A percentile compares a stretch with the other conserved stretches of the same genome.
Evolutionary conservation across 2,113 vertebrate genomes (phyloP).

Genomic region (Opisthocomus hoazin): DNA sequence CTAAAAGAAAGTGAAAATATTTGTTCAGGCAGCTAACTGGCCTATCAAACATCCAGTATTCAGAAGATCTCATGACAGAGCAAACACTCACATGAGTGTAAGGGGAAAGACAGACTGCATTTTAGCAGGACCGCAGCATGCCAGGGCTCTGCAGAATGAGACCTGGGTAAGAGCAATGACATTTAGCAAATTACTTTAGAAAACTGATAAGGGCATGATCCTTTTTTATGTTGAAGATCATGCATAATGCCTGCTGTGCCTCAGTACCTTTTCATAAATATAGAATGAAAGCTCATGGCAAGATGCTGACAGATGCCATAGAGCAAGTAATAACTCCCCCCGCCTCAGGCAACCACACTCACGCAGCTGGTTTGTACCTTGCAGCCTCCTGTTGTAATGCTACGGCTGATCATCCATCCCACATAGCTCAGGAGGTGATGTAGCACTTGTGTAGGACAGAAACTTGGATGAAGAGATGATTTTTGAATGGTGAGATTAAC

Average conservation of each 20-base stretch:
- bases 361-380: not conserved
- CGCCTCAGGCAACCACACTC: not conserved
- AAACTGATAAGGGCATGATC: conserved; percentile 50
- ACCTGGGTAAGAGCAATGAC: conserved; percentile 5
- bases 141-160: conserved; percentile 5
- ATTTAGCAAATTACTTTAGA: conserved; percentile 24
- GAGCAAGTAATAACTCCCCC: not conserved
- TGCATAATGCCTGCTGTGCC: conserved; percentile 6
- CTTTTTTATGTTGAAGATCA: conserved; percentile 24
- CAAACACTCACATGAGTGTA: not conserved
- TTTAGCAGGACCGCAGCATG: not conserved
- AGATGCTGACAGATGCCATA: conserved; percentile 16
- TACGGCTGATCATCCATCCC: not conserved
- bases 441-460: not conserved
- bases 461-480: not conserved
- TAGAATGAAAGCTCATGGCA: not conserved
- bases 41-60: conserved; percentile 9
- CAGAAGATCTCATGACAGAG: conserved; percentile 5
- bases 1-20: conserved; percentile 16
- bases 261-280: conserved; percentile 29
- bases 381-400: fast-evolving
- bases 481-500: not conserved
- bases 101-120: not conserved
- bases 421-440: not conserved
- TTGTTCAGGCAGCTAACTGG: not conserved